Conservation (phyloP, 2,113 vertebrate species). For the Pelodiscus sinensis region DNA sequence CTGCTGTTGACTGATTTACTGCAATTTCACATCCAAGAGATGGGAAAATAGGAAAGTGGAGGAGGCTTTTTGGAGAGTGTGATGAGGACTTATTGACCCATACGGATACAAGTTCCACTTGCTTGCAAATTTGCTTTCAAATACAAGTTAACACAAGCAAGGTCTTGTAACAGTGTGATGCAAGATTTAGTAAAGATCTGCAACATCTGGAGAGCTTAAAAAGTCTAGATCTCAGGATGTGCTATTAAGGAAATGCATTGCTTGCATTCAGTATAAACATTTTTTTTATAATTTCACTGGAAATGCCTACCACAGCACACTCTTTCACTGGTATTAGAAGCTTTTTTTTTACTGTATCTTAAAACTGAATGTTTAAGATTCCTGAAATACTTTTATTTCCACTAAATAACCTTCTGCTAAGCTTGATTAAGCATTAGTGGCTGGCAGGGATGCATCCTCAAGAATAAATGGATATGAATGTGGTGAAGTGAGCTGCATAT, state of each 20-base stretch:
- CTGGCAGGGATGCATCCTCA: conserved; percentile 4
- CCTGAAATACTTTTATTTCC: conserved; percentile 68
- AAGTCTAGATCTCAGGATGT: conserved; percentile 12
- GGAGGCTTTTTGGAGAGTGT: conserved; percentile 40
- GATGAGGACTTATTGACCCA: conserved; percentile 58
- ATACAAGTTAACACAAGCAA: conserved; percentile 32
- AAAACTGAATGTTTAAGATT: conserved; percentile 58
- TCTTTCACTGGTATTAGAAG: background rate
- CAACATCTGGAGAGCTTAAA: conserved; percentile 44
- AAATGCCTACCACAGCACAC: background rate
- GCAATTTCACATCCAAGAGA: conserved; percentile 35
- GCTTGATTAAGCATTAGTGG: background rate
- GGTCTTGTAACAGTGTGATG: conserved; percentile 30
- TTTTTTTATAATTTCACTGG: background rate
- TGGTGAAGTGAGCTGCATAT: conserved; percentile 7
- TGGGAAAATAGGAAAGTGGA: conserved; percentile 20
- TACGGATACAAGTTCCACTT: conserved; percentile 23
- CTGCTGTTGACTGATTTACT: conserved; percentile 61
- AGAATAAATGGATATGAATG: conserved; percentile 35
- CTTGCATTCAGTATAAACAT: background rate
- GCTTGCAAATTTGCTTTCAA: conserved; percentile 55
- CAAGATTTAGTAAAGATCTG: conserved; percentile 26
- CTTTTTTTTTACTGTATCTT: conserved; percentile 27
- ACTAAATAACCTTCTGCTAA: conserved; percentile 45
- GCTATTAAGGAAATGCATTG: background rate